phyloP scores from a whole-genome alignment of 37 sponge, comb jelly and placozoan species.

The Amphimedon queenslandica region DNA sequence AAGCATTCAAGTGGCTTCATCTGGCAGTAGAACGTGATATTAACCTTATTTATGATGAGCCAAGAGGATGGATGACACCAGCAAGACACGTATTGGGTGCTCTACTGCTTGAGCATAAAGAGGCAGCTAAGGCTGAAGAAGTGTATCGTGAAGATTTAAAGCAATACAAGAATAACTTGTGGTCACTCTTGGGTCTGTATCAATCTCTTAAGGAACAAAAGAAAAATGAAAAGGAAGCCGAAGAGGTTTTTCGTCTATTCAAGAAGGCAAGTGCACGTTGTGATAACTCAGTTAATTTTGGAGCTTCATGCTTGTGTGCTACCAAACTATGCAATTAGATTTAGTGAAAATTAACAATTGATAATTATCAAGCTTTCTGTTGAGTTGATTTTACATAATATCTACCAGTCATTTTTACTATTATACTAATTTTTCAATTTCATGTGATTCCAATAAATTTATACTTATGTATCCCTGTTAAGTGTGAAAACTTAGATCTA shows the following conservation, averaged over 20 bases:
- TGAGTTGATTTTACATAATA: no score
- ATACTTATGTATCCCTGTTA: no score
- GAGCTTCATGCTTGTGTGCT: conserved; percentile 61
- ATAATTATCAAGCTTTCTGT: no score
- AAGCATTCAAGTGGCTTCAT: conserved; percentile 52
- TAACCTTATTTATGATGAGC: conserved; percentile 47
- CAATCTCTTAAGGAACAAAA: conserved; percentile 32
- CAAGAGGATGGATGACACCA: conserved; percentile 72
- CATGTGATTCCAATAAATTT: no score
- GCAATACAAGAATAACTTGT: conserved; percentile 58
- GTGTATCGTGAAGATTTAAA: conserved; percentile 52
- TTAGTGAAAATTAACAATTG: no score
- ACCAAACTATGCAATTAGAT: no score
- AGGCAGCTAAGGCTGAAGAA: conserved; percentile 36
- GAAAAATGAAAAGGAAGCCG: conserved; percentile 38
- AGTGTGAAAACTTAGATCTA: no score
- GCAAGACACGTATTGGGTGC: conserved; percentile 60
- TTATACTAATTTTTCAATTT: no score
- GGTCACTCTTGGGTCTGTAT: conserved; percentile 49
- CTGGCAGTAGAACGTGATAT: conserved; percentile 56
- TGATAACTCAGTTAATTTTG: conserved; percentile 49
- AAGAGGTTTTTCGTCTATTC: background rate
- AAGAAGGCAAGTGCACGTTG: conserved; percentile 30
- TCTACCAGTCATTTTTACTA: no score
- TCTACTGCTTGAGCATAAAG: conserved; percentile 53